These are phyloP conservation scores for Lophotriccus pileatus DNA, from an alignment of 2,797 vertebrate species.

Conservation along the genomic window DNA sequence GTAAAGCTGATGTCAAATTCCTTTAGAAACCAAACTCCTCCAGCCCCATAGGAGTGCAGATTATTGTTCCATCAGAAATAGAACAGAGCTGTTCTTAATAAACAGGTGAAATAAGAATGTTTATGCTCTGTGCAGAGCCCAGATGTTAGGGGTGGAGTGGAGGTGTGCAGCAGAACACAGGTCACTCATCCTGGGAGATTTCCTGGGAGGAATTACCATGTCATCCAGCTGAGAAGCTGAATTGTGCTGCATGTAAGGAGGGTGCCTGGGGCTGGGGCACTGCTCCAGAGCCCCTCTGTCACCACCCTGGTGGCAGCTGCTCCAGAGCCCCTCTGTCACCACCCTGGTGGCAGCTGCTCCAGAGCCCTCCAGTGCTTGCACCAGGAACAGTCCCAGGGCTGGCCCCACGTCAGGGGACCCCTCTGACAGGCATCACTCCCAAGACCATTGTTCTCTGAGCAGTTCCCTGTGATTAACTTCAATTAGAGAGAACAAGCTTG, in stretches of 20 bases:
- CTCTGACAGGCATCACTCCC: fast-evolving
- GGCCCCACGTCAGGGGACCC: fast-evolving
- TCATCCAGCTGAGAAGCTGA: not conserved
- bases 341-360: not conserved
- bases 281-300: not conserved
- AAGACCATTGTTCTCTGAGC: not conserved
- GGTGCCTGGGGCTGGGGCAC: not conserved
- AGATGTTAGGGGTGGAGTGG: not conserved
- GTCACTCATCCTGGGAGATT: not conserved
- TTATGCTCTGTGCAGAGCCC: not conserved
- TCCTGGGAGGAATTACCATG: not conserved
- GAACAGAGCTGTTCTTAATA: not conserved
- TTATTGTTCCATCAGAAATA: not conserved
- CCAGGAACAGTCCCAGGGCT: not conserved
- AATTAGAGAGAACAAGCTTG: not conserved
- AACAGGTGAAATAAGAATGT: not conserved
- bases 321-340: fast-evolving
- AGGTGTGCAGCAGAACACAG: not conserved
- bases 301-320: fast-evolving
- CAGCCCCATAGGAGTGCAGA: not conserved
- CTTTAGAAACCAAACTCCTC: not conserved
- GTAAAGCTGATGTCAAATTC: slow-evolving; percentile 30
- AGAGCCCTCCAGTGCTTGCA: not conserved
- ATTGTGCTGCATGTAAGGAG: not conserved
- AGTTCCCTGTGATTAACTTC: not conserved